Base-by-base conservation (phyloP, 2,113 vertebrate genomes). In the Leptobrachium ailaonicum region DNA sequence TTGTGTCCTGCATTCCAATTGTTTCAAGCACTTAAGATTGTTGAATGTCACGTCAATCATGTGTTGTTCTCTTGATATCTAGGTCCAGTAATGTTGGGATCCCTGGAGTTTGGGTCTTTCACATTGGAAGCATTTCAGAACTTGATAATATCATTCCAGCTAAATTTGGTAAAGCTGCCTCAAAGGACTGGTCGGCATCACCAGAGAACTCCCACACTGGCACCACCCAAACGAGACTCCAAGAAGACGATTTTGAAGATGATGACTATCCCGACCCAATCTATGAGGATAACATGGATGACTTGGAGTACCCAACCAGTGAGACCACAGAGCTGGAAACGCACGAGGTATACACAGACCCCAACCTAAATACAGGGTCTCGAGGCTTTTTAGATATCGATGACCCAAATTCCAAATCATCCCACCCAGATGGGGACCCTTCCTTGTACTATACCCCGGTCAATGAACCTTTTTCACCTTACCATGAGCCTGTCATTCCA, bases 41-140 rank as follows among this genome's bases (percentile, higher is more conserved):
- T 50, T 50, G 4, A 50, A 50, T 5, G 47, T 50, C 47, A 50
- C 4, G 4, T 50, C 4, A 50, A 50, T 50, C 47, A 50, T 32
- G 20, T 32, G 8, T 50, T 4, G 8, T 50, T 8, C 47, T 50
- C 73, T 41, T 82, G 76, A 73, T 68, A 44, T 60, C 5, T 86
- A 99, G 98, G 88, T 86, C 88, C 58, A 95, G 98, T 58, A 99
- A 99, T 73, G 83, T 88, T 0, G 95, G 95, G 0, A 79, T 92
- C 7, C 93, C 94, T 0, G 98, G 98, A 0, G 86, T 98, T 58
- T 99, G 98, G 97, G 94, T 94, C 56, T 99, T 98, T 89, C 96
- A 91, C 14, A 92, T 97, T 6, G 94, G 96, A 69, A 94, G 92
- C 73, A 9, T 69, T 1, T 82, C 89, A n/a, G 86, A 86, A 0